Conservation (phyloP, 1,140 invertebrate genomes). For the Panagrolaimus sp. region DNA sequence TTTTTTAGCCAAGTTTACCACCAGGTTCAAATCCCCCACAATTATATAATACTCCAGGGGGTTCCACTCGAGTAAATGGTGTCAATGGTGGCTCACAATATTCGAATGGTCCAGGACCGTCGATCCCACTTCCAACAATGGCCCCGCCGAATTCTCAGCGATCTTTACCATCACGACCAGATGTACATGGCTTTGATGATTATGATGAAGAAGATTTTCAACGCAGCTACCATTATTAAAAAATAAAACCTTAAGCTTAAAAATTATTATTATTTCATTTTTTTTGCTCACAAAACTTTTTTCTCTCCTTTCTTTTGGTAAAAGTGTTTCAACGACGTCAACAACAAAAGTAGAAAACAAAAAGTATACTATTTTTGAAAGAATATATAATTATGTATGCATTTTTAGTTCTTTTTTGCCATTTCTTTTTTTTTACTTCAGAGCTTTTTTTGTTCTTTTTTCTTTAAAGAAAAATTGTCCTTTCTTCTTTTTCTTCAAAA, state of each 20-base stretch:
- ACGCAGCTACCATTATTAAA: background rate
- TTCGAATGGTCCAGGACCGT: constrained; percentile 22
- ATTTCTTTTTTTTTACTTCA: too few species aligned
- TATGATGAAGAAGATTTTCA: constrained; percentile 38
- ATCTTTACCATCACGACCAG: too few species aligned
- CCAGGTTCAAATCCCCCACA: constrained; percentile 17
- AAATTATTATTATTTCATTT: background rate
- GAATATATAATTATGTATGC: too few species aligned
- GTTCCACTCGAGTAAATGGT: background rate
- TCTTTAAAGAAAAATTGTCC: too few species aligned
- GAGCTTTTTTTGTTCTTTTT: too few species aligned
- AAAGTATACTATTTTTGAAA: too few species aligned
- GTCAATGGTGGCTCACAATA: background rate
- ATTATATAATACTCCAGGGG: constrained; percentile 20
- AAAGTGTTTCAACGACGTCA: too few species aligned
- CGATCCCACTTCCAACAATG: constrained; percentile 23
- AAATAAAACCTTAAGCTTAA: background rate
- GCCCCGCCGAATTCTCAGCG: background rate
- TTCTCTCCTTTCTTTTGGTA: too few species aligned
- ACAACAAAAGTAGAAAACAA: too few species aligned
- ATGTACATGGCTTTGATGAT: constrained; percentile 32
- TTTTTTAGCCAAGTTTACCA: constrained; percentile 31
- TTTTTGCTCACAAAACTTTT: too few species aligned
- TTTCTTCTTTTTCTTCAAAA: too few species aligned
- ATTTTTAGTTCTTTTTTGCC: too few species aligned